phyloP scores from a whole-genome alignment of 2,797 vertebrate species.

The Cephalopachus bancanus region DNA sequence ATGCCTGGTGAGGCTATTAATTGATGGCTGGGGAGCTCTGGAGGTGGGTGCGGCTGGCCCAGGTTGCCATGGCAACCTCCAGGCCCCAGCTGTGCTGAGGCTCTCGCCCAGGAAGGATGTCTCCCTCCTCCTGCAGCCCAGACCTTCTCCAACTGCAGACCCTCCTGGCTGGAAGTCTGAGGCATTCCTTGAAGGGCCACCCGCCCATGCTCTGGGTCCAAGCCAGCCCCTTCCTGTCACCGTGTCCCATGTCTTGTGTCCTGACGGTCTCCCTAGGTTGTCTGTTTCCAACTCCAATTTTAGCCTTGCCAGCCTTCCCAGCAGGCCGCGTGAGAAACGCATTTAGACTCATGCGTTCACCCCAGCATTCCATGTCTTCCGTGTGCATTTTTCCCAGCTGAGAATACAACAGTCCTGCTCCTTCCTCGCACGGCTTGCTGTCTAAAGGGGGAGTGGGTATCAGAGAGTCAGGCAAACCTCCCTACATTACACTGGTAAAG shows the following conservation, averaged over 20 bases:
- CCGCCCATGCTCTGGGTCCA: not conserved
- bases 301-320: not conserved
- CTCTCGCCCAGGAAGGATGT: not conserved
- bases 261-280: not conserved
- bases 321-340: not conserved
- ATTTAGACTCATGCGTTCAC: not conserved
- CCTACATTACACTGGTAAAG: not conserved
- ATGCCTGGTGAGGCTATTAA: slow-evolving; percentile 70
- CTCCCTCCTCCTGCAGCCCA: not conserved
- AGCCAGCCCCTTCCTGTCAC: not conserved
- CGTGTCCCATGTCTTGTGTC: not conserved
- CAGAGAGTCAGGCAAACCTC: not conserved
- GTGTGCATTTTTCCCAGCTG: not conserved
- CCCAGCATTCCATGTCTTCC: not conserved
- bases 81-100: slow-evolving; percentile 32
- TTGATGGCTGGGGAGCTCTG: slow-evolving; percentile 3
- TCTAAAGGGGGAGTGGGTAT: not conserved
- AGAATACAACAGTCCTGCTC: not conserved
- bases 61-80: slow-evolving; percentile 63
- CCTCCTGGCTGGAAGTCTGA: not conserved
- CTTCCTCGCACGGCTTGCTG: not conserved
- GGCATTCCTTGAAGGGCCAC: not conserved
- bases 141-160: slow-evolving; percentile 44
- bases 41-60: not conserved
- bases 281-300: not conserved